Base-by-base conservation (phyloP, 2,888 invertebrate genomes). In the Macropis europaea region DNA sequence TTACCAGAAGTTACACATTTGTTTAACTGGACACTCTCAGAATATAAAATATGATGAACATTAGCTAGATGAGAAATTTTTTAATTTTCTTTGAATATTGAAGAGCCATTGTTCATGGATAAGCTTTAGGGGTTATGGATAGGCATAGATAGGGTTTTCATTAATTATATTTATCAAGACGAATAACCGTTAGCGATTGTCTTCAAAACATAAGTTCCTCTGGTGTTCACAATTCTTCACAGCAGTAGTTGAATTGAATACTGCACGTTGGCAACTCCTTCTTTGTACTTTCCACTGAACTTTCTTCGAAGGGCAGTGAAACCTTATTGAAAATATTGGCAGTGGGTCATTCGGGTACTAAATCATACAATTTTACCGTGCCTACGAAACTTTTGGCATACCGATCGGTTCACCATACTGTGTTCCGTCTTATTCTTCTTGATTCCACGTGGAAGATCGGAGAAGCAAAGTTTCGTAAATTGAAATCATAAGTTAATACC, bases 341-440 rank as follows among this genome's bases (percentile, higher is more conserved):
- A 80, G 59, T 80, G 73, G 76, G 79, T 77, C 74, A 76, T 70
- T 59, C 38, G 54, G 56, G 61, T 66, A 63, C 78, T 81, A 82
- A 82, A 82, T 82, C 79, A 76, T 67, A 28, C 4, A 38, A 22
- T n/a, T 36, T 48, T 54, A 40, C 32, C 19, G 40, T 15, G 22
- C 43, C 11, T 22, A 15, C 22, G 7, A 9, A 24, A 50, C 1
- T 42, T 50, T 60, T 17, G 19, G 15, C n/a, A 24, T 11, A 13
- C 13, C 28, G 13, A 17, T 43, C 13, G 36, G 36, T 53, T 50
- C 32, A 26, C 42, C 24, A 11, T 42, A n/a, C 7, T 32, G 13
- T 40, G 30, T 17, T 19, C 45, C n/a, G 3, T 13, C 13, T 28
- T 19, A 38, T 54, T 22, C 24, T 26, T 5, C 17, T 34, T 7